Percentiles rank a stretch among this genome's conserved stretches.
These are phyloP conservation scores for Anniella stebbinsi DNA, from an alignment of 2,797 vertebrate genomes.

Conservation along the genomic window DNA sequence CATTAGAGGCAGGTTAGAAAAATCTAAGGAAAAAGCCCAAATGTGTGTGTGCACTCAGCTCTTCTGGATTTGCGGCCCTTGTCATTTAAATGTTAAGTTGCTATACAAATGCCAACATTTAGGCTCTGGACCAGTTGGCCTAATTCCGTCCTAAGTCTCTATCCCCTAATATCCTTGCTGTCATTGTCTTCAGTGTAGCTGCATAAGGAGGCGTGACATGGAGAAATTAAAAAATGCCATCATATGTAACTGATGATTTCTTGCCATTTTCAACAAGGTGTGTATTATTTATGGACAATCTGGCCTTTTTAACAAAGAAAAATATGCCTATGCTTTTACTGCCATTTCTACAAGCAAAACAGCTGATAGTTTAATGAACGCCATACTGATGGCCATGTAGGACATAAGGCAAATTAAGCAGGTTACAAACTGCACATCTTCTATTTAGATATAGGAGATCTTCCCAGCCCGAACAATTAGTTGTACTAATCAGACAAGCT, in stretches of 20 bases:
- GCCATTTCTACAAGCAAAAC: constrained; percentile 77
- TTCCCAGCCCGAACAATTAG: constrained; percentile 79
- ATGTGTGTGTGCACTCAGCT: constrained; percentile 31
- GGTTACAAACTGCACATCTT: constrained; percentile 82
- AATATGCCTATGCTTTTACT: constrained; percentile 77
- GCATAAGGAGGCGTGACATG: constrained; percentile 19
- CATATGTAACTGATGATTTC: constrained; percentile 46
- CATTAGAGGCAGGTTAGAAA: background rate
- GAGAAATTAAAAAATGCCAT: constrained; percentile 36
- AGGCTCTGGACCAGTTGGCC: constrained; percentile 7
- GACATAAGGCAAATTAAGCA: constrained; percentile 84
- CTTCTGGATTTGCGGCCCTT: constrained; percentile 25
- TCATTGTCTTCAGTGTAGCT: background rate
- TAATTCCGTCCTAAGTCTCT: constrained; percentile 25
- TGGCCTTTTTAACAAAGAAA: constrained; percentile 86
- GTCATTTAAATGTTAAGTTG: constrained; percentile 9
- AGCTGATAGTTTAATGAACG: constrained; percentile 85
- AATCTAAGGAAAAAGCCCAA: constrained; percentile 19
- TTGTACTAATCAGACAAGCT: constrained; percentile 77
- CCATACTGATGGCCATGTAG: constrained; percentile 83
- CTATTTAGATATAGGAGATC: constrained; percentile 77
- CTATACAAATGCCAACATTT: constrained; percentile 23
- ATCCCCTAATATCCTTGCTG: background rate
- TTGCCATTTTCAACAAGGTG: constrained; percentile 62
- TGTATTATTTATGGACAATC: constrained; percentile 78